Conservation (phyloP, 2,113 vertebrate genomes). For the Caranx ignobilis region DNA sequence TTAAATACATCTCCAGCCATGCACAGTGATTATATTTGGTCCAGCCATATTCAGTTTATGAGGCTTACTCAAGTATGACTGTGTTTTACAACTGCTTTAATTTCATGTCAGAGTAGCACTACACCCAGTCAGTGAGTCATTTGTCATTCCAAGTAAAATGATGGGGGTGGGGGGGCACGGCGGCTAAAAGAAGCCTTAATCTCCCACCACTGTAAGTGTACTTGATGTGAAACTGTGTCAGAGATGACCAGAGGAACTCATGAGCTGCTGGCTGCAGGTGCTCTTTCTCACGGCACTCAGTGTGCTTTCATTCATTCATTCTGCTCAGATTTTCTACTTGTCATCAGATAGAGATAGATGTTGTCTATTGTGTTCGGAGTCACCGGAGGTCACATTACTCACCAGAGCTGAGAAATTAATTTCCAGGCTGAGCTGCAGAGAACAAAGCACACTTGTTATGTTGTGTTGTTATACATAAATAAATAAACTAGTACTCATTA, state of each 20-base stretch:
- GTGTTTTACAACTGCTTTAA: neutral
- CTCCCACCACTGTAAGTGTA: neutral
- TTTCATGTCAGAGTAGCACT: neutral
- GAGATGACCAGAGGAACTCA: slow-evolving; percentile 17
- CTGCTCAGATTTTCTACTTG: slow-evolving; percentile 86
- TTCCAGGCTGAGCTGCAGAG: slow-evolving; percentile 47
- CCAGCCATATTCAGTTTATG: too few relatives aligned
- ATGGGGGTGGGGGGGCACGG: too few relatives aligned
- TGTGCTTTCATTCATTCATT: slow-evolving; percentile 83
- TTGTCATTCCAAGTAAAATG: too few relatives aligned
- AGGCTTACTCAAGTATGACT: neutral
- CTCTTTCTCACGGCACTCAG: slow-evolving; percentile 75
- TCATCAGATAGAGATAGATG: slow-evolving; percentile 80
- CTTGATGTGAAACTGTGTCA: slow-evolving; percentile 8
- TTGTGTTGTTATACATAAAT: slow-evolving; percentile 43
- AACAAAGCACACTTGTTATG: slow-evolving; percentile 56
- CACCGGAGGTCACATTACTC: slow-evolving; percentile 68
- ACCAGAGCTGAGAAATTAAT: slow-evolving; percentile 72
- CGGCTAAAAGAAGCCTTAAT: too few relatives aligned
- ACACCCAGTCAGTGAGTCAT: neutral
- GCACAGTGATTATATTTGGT: too few relatives aligned
- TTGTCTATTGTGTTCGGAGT: slow-evolving; percentile 65
- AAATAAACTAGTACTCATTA: slow-evolving; percentile 39
- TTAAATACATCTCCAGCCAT: too few relatives aligned
- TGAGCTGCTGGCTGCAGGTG: slow-evolving; percentile 79